phyloP scores from a whole-genome alignment of 2,113 vertebrate species.

The Tyrannus savana region DNA sequence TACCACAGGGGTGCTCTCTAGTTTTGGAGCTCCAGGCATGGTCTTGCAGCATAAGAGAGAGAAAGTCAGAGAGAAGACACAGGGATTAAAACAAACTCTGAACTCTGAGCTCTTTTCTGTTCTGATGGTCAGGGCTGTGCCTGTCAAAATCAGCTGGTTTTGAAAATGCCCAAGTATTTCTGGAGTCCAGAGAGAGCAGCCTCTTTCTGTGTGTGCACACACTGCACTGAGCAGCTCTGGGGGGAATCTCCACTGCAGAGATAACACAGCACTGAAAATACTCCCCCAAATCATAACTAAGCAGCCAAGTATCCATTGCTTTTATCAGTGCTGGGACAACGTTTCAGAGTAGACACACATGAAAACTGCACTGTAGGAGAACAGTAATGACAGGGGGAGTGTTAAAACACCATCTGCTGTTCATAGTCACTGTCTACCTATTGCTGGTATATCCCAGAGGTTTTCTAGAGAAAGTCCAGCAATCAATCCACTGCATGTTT shows the following conservation, averaged over 20 bases:
- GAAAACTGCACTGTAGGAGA: background rate
- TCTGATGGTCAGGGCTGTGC: background rate
- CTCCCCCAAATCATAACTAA: background rate
- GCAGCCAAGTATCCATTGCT: background rate
- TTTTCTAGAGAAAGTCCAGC: background rate
- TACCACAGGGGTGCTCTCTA: background rate
- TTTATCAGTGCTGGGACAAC: slow-evolving; percentile 16
- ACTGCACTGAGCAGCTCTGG: background rate
- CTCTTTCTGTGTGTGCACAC: background rate
- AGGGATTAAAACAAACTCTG: background rate
- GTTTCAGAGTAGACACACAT: slow-evolving; percentile 10
- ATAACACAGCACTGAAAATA: background rate
- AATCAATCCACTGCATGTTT: background rate
- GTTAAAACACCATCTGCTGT: background rate
- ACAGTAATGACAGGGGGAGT: background rate
- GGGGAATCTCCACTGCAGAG: background rate
- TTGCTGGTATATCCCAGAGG: background rate
- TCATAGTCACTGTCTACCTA: background rate
- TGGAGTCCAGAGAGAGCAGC: background rate
- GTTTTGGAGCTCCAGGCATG: background rate
- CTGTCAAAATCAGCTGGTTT: background rate
- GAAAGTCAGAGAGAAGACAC: background rate
- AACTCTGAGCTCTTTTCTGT: background rate
- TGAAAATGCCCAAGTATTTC: slow-evolving; percentile 1
- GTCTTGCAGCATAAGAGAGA: background rate